A percentile compares a stretch with the other conserved stretches of the same genome.
phyloP scores from a whole-genome alignment of 2,797 vertebrate genomes.

The Loriculus beryllinus region DNA sequence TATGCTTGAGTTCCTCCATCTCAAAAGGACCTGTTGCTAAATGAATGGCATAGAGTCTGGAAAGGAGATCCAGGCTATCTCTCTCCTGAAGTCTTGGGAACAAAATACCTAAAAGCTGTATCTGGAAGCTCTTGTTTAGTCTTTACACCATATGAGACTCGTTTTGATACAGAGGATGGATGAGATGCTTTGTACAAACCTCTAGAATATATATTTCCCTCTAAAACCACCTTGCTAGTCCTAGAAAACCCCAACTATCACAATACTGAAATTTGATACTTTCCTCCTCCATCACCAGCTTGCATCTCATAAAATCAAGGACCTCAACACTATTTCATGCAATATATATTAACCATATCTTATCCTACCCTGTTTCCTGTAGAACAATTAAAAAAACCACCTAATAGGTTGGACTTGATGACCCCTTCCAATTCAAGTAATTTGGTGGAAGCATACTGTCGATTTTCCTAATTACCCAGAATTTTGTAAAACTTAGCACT shows the following conservation, averaged over 20 bases:
- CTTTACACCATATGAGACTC: background rate
- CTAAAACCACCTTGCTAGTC: background rate
- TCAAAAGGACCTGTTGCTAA: background rate
- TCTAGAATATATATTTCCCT: background rate
- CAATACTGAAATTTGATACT: background rate
- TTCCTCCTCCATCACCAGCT: background rate
- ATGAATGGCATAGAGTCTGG: background rate
- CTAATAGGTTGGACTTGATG: background rate
- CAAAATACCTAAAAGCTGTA: background rate
- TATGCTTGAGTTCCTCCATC: background rate
- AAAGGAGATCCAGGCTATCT: background rate
- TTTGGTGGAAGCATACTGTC: background rate
- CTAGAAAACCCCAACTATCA: background rate
- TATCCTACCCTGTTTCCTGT: background rate
- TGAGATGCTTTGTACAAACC: background rate
- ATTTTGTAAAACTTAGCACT: background rate
- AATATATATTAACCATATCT: background rate
- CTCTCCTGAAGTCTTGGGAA: background rate
- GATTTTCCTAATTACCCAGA: background rate
- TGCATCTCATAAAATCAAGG: background rate
- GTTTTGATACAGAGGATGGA: background rate
- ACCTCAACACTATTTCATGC: background rate
- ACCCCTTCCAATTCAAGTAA: background rate
- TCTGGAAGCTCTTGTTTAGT: background rate
- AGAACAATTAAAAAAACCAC: background rate